Percentiles rank a stretch among this genome's conserved stretches.
These are phyloP conservation scores for Carettochelys insculpta DNA, from an alignment of 2,113 vertebrate species.

Conservation along the genomic window DNA sequence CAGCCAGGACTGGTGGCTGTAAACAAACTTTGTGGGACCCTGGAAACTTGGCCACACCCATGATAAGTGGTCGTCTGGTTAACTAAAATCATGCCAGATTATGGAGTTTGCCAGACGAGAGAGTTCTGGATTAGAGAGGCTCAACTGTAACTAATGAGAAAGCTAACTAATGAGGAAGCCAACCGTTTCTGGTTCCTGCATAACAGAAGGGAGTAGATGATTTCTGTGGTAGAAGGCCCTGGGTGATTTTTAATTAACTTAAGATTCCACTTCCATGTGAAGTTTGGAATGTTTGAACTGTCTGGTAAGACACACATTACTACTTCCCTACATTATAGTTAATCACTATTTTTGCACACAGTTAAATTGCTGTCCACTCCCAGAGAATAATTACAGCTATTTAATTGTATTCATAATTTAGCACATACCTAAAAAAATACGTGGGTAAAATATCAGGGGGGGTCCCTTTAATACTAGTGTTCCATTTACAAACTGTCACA, in stretches of 20 bases:
- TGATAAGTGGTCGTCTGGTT: too few relatives aligned
- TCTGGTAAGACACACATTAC: constrained; percentile 55
- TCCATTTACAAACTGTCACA: constrained; percentile 87
- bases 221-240: constrained; percentile 48
- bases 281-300: constrained; percentile 54
- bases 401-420: constrained; percentile 88
- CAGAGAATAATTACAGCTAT: constrained; percentile 83
- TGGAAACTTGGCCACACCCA: too few relatives aligned
- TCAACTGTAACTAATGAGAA: too few relatives aligned
- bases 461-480: constrained; percentile 79
- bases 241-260: constrained; percentile 57
- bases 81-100: too few relatives aligned
- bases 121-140: too few relatives aligned
- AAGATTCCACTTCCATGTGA: constrained; percentile 24
- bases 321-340: constrained; percentile 69
- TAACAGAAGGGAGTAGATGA: constrained; percentile 2
- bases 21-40: too few relatives aligned
- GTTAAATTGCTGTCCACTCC: constrained; percentile 78
- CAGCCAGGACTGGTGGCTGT: too few relatives aligned
- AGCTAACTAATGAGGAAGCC: constrained; percentile 6
- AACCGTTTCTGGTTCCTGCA: background rate
- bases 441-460: constrained; percentile 79
- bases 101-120: too few relatives aligned
- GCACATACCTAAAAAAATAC: constrained; percentile 81
- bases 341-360: constrained; percentile 71